These are phyloP conservation scores for Leguminivora glycinivorella DNA, from an alignment of 1,140 invertebrate genomes.

Conservation along the genomic window DNA sequence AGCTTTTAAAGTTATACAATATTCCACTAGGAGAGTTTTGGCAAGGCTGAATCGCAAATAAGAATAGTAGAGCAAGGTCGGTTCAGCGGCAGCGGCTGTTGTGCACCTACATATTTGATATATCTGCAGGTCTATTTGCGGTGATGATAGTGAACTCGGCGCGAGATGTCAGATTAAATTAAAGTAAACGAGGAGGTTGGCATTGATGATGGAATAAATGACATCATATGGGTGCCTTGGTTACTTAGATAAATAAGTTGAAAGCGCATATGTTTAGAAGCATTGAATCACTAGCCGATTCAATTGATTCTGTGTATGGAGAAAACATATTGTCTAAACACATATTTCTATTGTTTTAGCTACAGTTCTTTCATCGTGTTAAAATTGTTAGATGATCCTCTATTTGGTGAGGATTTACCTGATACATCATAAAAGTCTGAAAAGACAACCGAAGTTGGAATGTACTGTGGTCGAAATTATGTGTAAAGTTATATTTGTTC, in stretches of 20 bases:
- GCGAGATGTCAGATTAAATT: not conserved
- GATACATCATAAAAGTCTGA: no score
- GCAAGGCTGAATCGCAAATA: slow-evolving; percentile 27
- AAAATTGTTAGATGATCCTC: no score
- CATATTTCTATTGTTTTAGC: no score
- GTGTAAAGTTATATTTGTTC: no score
- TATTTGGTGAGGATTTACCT: no score
- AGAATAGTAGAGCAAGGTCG: slow-evolving; percentile 28
- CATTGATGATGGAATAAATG: slow-evolving; percentile 2
- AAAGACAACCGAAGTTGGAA: no score
- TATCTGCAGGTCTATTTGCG: slow-evolving; percentile 26
- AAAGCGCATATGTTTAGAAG: not conserved
- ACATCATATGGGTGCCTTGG: slow-evolving; percentile 5
- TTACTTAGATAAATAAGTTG: not conserved
- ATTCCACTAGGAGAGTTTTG: slow-evolving; percentile 11
- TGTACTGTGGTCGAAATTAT: no score
- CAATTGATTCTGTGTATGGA: no score
- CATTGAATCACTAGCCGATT: no score
- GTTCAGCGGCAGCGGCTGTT: slow-evolving; percentile 16
- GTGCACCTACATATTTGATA: slow-evolving; percentile 28
- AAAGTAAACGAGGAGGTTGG: slow-evolving; percentile 9
- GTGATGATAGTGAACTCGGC: not conserved
- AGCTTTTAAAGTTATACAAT: slow-evolving; percentile 18
- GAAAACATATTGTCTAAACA: no score
- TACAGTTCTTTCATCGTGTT: no score